These are phyloP conservation scores for Papilio demoleus DNA, from an alignment of 2,888 invertebrate genomes.

Conservation along the genomic window DNA sequence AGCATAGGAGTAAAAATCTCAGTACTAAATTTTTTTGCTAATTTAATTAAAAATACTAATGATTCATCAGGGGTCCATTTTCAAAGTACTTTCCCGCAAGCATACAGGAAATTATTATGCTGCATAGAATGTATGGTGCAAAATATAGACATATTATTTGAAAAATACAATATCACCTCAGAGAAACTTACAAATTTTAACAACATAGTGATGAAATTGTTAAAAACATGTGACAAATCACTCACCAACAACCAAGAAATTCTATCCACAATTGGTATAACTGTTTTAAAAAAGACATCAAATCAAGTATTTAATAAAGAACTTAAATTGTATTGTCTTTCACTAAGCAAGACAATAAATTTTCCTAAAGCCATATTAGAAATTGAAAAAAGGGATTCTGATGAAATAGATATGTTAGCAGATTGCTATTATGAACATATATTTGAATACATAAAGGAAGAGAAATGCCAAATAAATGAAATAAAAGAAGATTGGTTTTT, in stretches of 20 bases:
- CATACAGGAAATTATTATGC: conserved; percentile 56
- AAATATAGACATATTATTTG: conserved; percentile 59
- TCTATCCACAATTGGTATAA: conserved; percentile 58
- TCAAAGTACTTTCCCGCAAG: conserved; percentile 54
- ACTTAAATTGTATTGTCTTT: conserved; percentile 62
- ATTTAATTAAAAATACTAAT: conserved; percentile 63
- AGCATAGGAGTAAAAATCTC: conserved; percentile 68
- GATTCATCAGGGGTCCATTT: conserved; percentile 58
- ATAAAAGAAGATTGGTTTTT: conserved; percentile 63
- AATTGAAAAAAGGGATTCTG: conserved; percentile 58
- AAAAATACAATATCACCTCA: conserved; percentile 62
- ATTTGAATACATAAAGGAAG: conserved; percentile 49
- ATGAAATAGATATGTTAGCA: conserved; percentile 61
- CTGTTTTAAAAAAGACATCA: conserved; percentile 56
- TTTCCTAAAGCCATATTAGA: conserved; percentile 58
- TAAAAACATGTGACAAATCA: conserved; percentile 51
- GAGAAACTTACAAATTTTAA: conserved; percentile 59
- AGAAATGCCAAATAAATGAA: conserved; percentile 42
- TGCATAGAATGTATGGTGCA: conserved; percentile 61
- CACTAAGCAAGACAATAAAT: conserved; percentile 56
- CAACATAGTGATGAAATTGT: conserved; percentile 52
- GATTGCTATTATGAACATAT: conserved; percentile 60
- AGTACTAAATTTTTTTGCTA: conserved; percentile 65
- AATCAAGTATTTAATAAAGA: conserved; percentile 59
- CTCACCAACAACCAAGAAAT: conserved; percentile 50